A percentile compares a stretch with the other conserved stretches of the same genome.
phyloP scores from a whole-genome alignment of 2,888 invertebrate species.

The Rhaphigaster nebulosa region DNA sequence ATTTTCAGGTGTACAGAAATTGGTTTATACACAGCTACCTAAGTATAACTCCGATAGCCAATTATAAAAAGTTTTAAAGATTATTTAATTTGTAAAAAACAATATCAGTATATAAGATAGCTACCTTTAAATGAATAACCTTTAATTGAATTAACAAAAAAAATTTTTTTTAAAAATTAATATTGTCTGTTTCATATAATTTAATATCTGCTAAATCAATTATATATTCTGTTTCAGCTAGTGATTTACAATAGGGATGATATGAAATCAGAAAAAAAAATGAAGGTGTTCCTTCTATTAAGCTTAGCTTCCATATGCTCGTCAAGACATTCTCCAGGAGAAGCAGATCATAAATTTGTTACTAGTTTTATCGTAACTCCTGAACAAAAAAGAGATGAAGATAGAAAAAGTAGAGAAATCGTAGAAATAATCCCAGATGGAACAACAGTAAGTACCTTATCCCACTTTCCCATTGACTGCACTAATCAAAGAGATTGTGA shows the following conservation, averaged over 20 bases:
- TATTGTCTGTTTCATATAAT: neutral
- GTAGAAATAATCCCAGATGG: constrained; percentile 62
- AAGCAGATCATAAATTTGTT: constrained; percentile 53
- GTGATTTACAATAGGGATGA: constrained; percentile 47
- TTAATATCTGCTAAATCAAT: neutral
- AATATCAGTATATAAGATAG: too few relatives aligned
- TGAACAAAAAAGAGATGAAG: constrained; percentile 21
- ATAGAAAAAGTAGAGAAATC: constrained; percentile 59
- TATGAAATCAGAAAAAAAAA: constrained; percentile 52
- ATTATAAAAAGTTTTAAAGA: too few relatives aligned
- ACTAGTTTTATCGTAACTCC: constrained; percentile 56
- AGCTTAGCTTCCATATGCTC: constrained; percentile 46
- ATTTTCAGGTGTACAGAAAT: too few relatives aligned
- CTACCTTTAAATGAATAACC: too few relatives aligned
- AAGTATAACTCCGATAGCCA: too few relatives aligned
- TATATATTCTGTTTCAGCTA: constrained; percentile 47
- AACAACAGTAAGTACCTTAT: constrained; percentile 62
- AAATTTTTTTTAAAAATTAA: neutral
- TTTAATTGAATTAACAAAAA: too few relatives aligned
- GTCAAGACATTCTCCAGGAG: neutral
- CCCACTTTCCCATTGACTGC: constrained; percentile 63
- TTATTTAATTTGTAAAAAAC: too few relatives aligned
- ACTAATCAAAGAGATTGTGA: constrained; percentile 62
- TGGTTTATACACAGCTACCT: too few relatives aligned
- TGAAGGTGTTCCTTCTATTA: constrained; percentile 52